Percentiles rank a stretch among this genome's conserved stretches.
Conservation (phyloP, 2,888 invertebrate species). For the Desoria tigrina region DNA sequence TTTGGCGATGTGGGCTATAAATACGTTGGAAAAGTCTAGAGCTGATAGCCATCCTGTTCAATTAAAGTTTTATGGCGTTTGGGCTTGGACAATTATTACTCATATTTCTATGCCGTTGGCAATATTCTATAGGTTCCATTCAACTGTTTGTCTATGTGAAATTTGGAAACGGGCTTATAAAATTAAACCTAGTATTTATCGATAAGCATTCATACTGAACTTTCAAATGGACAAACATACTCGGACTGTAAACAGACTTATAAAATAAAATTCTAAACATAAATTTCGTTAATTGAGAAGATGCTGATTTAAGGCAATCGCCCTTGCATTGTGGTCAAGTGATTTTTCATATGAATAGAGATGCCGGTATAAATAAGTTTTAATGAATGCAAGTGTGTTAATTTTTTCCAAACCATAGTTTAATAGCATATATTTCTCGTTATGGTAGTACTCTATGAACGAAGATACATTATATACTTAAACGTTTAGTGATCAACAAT, state of each 20-base stretch:
- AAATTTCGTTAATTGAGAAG: too few relatives aligned
- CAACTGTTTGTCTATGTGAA: slow-evolving; percentile 90
- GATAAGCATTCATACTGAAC: slow-evolving; percentile 9
- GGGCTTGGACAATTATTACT: slow-evolving; percentile 56
- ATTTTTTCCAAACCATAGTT: slow-evolving; percentile 1
- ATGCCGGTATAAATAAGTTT: too few relatives aligned
- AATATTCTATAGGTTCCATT: slow-evolving; percentile 74
- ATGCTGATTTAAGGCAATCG: too few relatives aligned
- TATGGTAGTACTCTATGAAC: not conserved
- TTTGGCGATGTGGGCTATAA: slow-evolving; percentile 80
- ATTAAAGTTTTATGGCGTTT: slow-evolving; percentile 57
- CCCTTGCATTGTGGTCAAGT: too few relatives aligned
- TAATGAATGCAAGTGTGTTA: too few relatives aligned
- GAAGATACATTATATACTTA: slow-evolving; percentile 1
- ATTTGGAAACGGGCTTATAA: slow-evolving; percentile 96
- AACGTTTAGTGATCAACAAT: not conserved
- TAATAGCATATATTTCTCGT: slow-evolving; percentile 17
- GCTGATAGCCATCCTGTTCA: slow-evolving; percentile 59
- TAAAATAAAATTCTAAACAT: too few relatives aligned
- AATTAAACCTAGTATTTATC: slow-evolving; percentile 67
- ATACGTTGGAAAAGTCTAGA: slow-evolving; percentile 58
- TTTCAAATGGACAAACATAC: not conserved
- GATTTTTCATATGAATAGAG: too few relatives aligned
- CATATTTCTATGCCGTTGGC: slow-evolving; percentile 59
- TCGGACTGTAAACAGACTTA: too few relatives aligned